phyloP scores from a whole-genome alignment of 2,113 vertebrate species.

The Pseudorhombus dupliciocellatus region DNA sequence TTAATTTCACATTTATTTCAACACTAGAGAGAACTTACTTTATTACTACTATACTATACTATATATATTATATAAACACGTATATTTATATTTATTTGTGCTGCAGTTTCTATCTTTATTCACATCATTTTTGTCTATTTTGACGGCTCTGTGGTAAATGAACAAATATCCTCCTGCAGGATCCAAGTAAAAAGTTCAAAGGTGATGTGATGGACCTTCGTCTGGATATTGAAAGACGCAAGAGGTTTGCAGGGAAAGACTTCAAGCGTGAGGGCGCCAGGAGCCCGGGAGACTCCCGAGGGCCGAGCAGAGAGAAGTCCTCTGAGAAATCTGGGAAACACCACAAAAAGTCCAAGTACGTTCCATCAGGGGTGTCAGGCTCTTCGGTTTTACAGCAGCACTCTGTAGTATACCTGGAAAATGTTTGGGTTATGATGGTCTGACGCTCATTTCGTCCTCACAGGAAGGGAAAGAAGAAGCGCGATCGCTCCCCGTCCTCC shows the following conservation, averaged over 20 bases:
- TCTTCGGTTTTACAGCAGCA: neutral
- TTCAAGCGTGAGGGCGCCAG: slow-evolving; percentile 90
- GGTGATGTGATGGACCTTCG: slow-evolving; percentile 95
- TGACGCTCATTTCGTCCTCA: neutral
- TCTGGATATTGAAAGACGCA: slow-evolving; percentile 96
- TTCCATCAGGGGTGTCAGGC: neutral
- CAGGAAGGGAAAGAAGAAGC: slow-evolving; percentile 94
- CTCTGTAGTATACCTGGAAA: neutral
- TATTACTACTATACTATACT: no score
- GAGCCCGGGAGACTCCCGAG: slow-evolving; percentile 92
- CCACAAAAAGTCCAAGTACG: slow-evolving; percentile 93
- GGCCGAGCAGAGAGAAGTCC: slow-evolving; percentile 93
- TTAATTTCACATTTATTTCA: slow-evolving; percentile 11
- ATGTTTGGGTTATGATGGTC: neutral
- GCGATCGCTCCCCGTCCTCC: slow-evolving; percentile 93
- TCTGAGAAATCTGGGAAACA: slow-evolving; percentile 94
- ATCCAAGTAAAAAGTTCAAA: slow-evolving; percentile 89
- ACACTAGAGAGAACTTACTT: slow-evolving; percentile 49
- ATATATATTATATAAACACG: neutral
- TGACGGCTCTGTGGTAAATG: neutral
- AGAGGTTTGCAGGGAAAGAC: slow-evolving; percentile 91
- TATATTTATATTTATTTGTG: slow-evolving; percentile 4
- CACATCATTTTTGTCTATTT: neutral
- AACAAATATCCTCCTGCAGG: slow-evolving; percentile 77
- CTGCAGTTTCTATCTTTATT: neutral